phyloP scores from a whole-genome alignment of 2,888 invertebrate species.

The Chesias legatella region DNA sequence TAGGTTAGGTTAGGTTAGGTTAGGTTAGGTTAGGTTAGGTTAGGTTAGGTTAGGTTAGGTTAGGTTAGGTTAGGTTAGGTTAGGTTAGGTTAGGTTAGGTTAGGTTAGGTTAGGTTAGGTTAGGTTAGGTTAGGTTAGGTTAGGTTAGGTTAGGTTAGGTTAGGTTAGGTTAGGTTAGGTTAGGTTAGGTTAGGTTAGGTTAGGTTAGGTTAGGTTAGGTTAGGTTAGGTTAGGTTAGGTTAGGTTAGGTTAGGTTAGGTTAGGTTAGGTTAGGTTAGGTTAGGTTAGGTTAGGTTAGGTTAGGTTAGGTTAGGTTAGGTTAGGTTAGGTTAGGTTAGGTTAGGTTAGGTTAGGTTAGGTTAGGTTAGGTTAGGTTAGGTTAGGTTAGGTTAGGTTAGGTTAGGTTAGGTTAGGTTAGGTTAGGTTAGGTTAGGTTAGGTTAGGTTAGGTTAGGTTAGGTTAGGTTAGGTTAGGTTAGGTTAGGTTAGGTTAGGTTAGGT shows the following conservation, averaged over 20 bases:
- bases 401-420: slow-evolving; percentile 8
- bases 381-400: slow-evolving; percentile 8
- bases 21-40: slow-evolving; percentile 24
- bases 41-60: slow-evolving; percentile 16
- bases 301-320: slow-evolving; percentile 26
- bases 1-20: slow-evolving; percentile 12
- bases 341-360: slow-evolving; percentile 9
- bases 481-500: slow-evolving; percentile 13
- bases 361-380: slow-evolving; percentile 8
- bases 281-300: slow-evolving; percentile 26
- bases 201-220: slow-evolving; percentile 23
- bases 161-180: slow-evolving; percentile 25
- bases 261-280: slow-evolving; percentile 27
- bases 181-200: slow-evolving; percentile 24
- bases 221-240: slow-evolving; percentile 26
- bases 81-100: slow-evolving; percentile 23
- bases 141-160: slow-evolving; percentile 35
- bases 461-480: slow-evolving; percentile 8
- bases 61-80: slow-evolving; percentile 23
- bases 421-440: slow-evolving; percentile 9
- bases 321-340: slow-evolving; percentile 16
- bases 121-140: slow-evolving; percentile 36
- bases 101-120: slow-evolving; percentile 24
- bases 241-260: slow-evolving; percentile 26
- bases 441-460: slow-evolving; percentile 9